Conservation (phyloP, 2,888 invertebrate genomes). For the Rhopalosiphum nymphaeae region DNA sequence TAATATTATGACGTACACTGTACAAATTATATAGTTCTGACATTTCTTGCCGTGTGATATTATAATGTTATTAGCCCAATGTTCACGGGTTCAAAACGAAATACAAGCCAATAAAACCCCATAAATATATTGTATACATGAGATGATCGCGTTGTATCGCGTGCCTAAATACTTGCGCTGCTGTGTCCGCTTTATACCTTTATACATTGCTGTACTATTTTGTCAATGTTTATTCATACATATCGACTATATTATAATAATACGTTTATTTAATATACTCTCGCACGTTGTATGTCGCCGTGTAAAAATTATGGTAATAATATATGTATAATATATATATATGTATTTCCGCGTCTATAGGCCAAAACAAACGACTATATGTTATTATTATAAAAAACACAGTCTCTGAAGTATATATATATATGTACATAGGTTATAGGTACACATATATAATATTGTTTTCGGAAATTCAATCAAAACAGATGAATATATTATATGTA, state of each 20-base stretch:
- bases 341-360: not conserved
- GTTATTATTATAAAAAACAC: not conserved
- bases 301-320: not conserved
- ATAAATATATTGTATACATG: not conserved
- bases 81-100: not conserved
- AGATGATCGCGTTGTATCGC: conserved; percentile 39
- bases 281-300: not conserved
- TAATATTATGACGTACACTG: not conserved
- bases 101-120: not conserved
- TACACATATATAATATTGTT: conserved; percentile 4
- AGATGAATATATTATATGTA: not conserved
- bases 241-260: not conserved
- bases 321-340: no score
- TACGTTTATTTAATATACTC: not conserved
- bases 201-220: not conserved
- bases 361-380: not conserved
- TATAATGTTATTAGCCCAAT: not conserved
- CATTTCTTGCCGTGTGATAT: not conserved
- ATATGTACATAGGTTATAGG: not conserved
- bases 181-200: not conserved
- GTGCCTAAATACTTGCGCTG: not conserved
- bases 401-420: not conserved
- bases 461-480: conserved; percentile 39
- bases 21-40: not conserved
- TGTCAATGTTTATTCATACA: not conserved